Evolutionary conservation across 2,113 vertebrate species (phyloP), one percentile per base, ranked within the genome.

Genomic region (Zapus hudsonius): DNA sequence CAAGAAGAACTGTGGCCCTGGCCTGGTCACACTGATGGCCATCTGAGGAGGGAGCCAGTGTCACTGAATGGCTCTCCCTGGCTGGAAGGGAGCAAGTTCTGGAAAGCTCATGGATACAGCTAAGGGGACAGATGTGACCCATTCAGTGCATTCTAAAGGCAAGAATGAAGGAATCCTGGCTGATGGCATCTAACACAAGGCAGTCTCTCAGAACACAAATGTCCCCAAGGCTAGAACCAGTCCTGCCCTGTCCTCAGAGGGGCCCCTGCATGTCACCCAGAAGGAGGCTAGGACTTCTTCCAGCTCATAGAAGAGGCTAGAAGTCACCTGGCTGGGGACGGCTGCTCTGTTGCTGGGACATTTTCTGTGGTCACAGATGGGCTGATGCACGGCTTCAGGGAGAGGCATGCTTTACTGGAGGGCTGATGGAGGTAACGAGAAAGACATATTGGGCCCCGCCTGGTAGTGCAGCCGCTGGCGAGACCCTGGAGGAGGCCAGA

Each of bases 371-470:
- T 20, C 16, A 67, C 33, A 69, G 74, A 52, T 75, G 27, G 82
- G n/a, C 63, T 1, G 3, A 63, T 38, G 66, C 57, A 84, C 83
- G 47, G 59, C 74, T 70, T 31, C 55, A 52, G 42, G 16, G 10
- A 10, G 22, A 44, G 61, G n/a, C 25, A 16, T 7, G 66, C 89
- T 94, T 69, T 72, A 94, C 89, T 89, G 90, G 87, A 95, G 89
- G 70, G 93, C 90, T 38, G 33, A n/a, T n/a, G n/a, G n/a, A 75
- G 47, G n/a, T 82, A 47, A 57, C 11, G 83, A 88, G 67, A 87
- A 80, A 89, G 96, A 97, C 94, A 94, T 0, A 0, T 89, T 6
- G 42, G 94, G 7, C 90, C 78, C 36, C 3, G 52, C 96, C 92
- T 93, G 93, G 88, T 73, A 31, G 12, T 7, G 67, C 17, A 89